These are phyloP conservation scores for Ostrea edulis DNA, from an alignment of 1,140 invertebrate species.

Conservation along the genomic window DNA sequence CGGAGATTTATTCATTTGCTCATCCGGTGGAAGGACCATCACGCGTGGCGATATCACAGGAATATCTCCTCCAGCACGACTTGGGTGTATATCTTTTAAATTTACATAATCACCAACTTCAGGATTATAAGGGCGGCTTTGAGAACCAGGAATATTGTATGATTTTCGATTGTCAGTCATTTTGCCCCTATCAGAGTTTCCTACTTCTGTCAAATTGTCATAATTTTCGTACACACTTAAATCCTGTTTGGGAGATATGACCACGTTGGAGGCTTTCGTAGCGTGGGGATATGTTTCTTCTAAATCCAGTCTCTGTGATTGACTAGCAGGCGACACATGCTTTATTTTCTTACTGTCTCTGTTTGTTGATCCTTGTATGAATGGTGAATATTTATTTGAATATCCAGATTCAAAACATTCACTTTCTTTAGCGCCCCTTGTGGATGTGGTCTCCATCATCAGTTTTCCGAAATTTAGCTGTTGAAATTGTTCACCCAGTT, in stretches of 20 bases:
- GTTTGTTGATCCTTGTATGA: neutral
- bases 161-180: neutral
- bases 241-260: neutral
- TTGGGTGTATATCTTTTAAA: constrained; percentile 9
- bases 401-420: neutral
- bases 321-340: neutral
- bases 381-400: neutral
- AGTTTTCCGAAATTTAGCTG: constrained; percentile 10
- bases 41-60: neutral
- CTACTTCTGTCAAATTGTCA: neutral
- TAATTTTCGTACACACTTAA: neutral
- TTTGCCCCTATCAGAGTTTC: neutral
- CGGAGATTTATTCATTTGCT: neutral
- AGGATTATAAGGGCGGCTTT: neutral
- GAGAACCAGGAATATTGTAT: neutral
- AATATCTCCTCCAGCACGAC: neutral
- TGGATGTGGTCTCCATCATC: neutral
- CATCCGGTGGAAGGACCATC: neutral
- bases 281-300: neutral
- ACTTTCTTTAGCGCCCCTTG: neutral
- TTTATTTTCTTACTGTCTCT: neutral
- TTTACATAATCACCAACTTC: constrained; percentile 12
- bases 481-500: neutral
- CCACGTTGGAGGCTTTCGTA: neutral
- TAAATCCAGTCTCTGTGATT: neutral